A percentile compares a stretch with the other conserved stretches of the same genome.
Conservation (phyloP, 2,888 invertebrate genomes). For the Hipparchia sbordonii region DNA sequence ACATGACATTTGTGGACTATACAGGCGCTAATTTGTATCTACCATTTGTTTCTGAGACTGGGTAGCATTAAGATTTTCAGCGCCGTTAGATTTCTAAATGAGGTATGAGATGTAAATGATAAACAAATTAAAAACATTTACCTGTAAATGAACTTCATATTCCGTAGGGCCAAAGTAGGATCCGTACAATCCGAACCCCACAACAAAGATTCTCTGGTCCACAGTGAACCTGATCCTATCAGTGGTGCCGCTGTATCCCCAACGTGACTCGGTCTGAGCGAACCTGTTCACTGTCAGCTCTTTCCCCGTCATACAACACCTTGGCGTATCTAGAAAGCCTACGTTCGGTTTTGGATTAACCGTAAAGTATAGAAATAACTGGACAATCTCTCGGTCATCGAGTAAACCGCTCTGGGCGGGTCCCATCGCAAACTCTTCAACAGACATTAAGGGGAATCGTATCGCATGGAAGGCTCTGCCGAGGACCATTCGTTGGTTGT, state of each 20-base stretch:
- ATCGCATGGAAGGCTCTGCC: conserved; percentile 88
- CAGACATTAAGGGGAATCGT: conserved; percentile 92
- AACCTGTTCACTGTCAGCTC: conserved; percentile 89
- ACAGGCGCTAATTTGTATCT: no score
- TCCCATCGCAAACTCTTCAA: conserved; percentile 92
- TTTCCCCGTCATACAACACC: conserved; percentile 90
- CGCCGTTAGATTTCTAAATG: no score
- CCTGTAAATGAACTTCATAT: conserved; percentile 88
- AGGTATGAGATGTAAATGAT: background rate
- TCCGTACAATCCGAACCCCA: conserved; percentile 93
- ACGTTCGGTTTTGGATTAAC: conserved; percentile 90
- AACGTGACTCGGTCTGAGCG: conserved; percentile 89
- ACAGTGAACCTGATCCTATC: conserved; percentile 92
- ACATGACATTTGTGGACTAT: no score
- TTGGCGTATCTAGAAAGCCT: conserved; percentile 86
- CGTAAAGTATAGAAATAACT: conserved; percentile 87
- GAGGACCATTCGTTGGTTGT: conserved; percentile 87
- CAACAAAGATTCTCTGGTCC: conserved; percentile 90
- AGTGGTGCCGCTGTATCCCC: conserved; percentile 93
- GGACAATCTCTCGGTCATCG: conserved; percentile 89
- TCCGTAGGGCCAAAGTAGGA: conserved; percentile 90
- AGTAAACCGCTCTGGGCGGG: conserved; percentile 89
- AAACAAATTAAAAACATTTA: conserved; percentile 43
- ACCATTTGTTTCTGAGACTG: no score
- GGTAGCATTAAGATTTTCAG: no score